Base-by-base conservation (phyloP, 2,113 vertebrate genomes). In the Cyprinus carpio region DNA sequence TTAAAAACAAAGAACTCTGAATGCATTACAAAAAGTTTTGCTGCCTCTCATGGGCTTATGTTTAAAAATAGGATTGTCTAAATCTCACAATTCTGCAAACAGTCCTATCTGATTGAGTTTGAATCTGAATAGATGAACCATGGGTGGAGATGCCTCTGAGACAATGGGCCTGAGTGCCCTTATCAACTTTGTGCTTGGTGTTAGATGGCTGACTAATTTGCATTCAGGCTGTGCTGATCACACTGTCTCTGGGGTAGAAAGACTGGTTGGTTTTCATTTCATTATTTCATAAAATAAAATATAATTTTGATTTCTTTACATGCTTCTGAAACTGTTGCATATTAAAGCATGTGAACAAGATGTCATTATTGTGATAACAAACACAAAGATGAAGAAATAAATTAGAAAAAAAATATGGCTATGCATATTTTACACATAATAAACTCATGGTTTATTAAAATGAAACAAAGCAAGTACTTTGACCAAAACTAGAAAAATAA, bases 121-220 rank as follows among this genome's bases (percentile, higher is more conserved):
- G 64, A 87, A 87, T 88, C 71, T 89, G 85, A 84, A 86, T 85
- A 78, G 82, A 84, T 67, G 23, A 27, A 54, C 74, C n/a, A 46
- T 34, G 72, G 83, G 87, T 74, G 75, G 75, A 84, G 43, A 75
- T 40, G 49, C 54, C 4, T 29, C 6, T 27, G 6, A 84, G 43
- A 88, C 87, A 88, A 88, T 49, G 7, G 54, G 25, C 16, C 60
- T 72, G 64, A 37, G 77, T 72, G 49, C 20, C 29, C 75, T 81
- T 72, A 79, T 85, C 62, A 79, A 60, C 60, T 10, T 29, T 56
- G 56, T 75, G 76, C 76, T 46, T 13, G n/a, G 16, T 80, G 72
- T 86, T 62, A 87, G 87, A 90, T 90, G 60, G 60, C 16, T 62
- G 37, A 20, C 58, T 25, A 2, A 58, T 85, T 87, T 78, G 18